A percentile compares a stretch with the other conserved stretches of the same genome.
phyloP scores from a whole-genome alignment of 2,888 invertebrate species.

The Margaritifera margaritifera region DNA sequence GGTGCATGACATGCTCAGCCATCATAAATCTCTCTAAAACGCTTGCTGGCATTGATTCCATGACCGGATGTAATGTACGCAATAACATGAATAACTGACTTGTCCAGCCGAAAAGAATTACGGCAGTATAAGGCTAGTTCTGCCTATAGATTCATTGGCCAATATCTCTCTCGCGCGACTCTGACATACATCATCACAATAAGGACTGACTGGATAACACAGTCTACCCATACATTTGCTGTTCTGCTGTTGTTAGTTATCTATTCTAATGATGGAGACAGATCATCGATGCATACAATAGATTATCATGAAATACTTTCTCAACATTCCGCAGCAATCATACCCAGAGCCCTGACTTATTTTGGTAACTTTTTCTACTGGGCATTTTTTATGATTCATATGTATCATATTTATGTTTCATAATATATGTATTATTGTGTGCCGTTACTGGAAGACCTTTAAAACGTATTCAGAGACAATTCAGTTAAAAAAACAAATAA shows the following conservation, averaged over 20 bases:
- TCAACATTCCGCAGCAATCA: slow-evolving; percentile 19
- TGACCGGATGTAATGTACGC: slow-evolving; percentile 37
- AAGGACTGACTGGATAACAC: slow-evolving; percentile 33
- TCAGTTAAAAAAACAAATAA: too few species aligned
- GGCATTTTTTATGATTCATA: too few species aligned
- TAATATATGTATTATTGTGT: too few species aligned
- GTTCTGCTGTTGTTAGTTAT: slow-evolving; percentile 22
- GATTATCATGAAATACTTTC: too few species aligned
- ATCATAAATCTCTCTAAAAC: slow-evolving; percentile 24
- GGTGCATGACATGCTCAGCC: slow-evolving; percentile 43
- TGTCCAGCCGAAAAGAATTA: slow-evolving; percentile 48
- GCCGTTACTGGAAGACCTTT: too few species aligned
- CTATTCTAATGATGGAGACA: too few species aligned
- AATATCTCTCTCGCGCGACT: slow-evolving; percentile 41
- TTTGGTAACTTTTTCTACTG: slow-evolving; percentile 41
- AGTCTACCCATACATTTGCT: slow-evolving; percentile 31
- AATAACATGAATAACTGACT: slow-evolving; percentile 41
- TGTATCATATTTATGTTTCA: too few species aligned
- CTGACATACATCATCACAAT: slow-evolving; percentile 36
- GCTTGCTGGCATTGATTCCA: slow-evolving; percentile 27
- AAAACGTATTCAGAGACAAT: too few species aligned
- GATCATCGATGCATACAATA: too few species aligned
- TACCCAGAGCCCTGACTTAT: slow-evolving; percentile 12
- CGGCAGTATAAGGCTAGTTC: slow-evolving; percentile 34
- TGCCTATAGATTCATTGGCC: slow-evolving; percentile 33